Evolutionary conservation across 2,797 vertebrate species (phyloP).

Genomic region (Arrhamphus sclerolepis): DNA sequence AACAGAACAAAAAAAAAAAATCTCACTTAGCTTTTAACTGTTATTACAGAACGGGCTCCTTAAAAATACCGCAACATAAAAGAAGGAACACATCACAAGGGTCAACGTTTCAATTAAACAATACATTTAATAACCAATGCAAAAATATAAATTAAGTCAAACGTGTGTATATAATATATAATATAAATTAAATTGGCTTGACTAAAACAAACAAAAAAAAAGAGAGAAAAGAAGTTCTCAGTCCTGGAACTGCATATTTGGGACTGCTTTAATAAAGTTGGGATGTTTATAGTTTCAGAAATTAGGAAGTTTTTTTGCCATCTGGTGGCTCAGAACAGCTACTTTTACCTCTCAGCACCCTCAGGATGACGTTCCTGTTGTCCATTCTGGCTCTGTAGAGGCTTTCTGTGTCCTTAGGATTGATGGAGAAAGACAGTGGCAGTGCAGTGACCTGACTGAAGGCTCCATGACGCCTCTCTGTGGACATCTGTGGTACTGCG

Average conservation of each 20-base stretch:
- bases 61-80: no score
- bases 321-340: background rate
- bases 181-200: no score
- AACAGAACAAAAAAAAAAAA: background rate
- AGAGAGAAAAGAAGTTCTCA: no score
- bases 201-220: no score
- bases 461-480: constrained; percentile 40
- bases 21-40: no score
- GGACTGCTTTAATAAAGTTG: background rate
- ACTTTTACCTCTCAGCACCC: constrained; percentile 72
- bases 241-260: no score
- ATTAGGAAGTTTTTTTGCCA: background rate
- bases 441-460: constrained; percentile 67
- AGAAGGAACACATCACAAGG: no score
- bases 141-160: no score
- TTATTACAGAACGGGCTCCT: no score
- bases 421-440: constrained; percentile 50
- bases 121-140: no score
- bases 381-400: constrained; percentile 72
- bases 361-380: constrained; percentile 67
- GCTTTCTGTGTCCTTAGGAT: constrained; percentile 22
- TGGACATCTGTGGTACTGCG: constrained; percentile 41
- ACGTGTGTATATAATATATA: no score
- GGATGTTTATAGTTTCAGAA: background rate
- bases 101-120: no score